These are phyloP conservation scores for Philopedon plagiatum DNA, from an alignment of 2,888 invertebrate genomes.

Conservation along the genomic window DNA sequence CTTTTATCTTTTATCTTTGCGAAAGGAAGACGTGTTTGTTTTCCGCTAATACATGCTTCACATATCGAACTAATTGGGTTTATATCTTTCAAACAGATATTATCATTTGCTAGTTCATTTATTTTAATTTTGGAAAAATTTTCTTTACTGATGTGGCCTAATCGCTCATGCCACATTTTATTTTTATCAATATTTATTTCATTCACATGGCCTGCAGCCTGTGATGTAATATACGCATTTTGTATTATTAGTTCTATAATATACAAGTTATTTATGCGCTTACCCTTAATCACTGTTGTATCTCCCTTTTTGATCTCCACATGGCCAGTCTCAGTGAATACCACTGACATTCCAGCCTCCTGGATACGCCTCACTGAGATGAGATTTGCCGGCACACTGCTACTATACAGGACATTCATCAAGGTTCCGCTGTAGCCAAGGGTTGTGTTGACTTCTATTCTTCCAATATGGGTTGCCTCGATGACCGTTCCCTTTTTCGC, in stretches of 20 bases:
- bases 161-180: conserved; percentile 45
- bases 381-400: conserved; percentile 59
- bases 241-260: conserved; percentile 24
- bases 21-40: too few relatives aligned
- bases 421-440: conserved; percentile 37
- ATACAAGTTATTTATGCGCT: conserved; percentile 32
- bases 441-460: conserved; percentile 50
- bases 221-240: conserved; percentile 24
- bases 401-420: conserved; percentile 56
- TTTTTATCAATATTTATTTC: conserved; percentile 29
- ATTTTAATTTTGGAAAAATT: conserved; percentile 36
- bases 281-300: conserved; percentile 36
- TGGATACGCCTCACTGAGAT: conserved; percentile 42
- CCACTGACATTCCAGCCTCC: conserved; percentile 42
- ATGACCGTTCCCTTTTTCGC: conserved; percentile 18
- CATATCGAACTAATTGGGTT: conserved; percentile 9
- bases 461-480: conserved; percentile 56
- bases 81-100: too few relatives aligned
- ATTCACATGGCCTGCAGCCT: conserved; percentile 16
- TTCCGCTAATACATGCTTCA: conserved; percentile 42
- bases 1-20: conserved; percentile 54
- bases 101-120: neutral
- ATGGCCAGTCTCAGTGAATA: conserved; percentile 37
- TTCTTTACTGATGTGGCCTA: conserved; percentile 43
- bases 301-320: conserved; percentile 32